A percentile compares a stretch with the other conserved stretches of the same genome.
Conservation (phyloP, 2,888 invertebrate genomes). For the Lochmaea capreae region DNA sequence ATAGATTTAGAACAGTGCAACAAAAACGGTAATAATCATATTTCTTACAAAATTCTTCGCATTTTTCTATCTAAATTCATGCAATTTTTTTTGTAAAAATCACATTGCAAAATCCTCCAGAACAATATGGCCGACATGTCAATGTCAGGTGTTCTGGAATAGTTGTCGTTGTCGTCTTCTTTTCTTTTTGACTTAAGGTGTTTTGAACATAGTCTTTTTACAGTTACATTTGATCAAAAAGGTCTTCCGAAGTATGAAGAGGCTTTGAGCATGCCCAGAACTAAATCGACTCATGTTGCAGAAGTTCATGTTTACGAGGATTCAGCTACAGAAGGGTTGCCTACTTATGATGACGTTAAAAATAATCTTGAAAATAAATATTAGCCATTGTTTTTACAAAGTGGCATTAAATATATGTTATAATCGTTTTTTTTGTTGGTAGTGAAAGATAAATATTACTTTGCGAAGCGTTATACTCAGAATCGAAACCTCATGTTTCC, state of each 20-base stretch:
- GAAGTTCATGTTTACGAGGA: conserved; percentile 27
- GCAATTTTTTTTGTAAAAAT: too few species aligned
- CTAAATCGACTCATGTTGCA: conserved; percentile 12
- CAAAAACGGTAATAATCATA: not conserved
- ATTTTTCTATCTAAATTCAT: not conserved
- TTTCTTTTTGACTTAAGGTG: not conserved
- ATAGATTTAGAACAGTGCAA: not conserved
- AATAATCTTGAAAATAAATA: not conserved
- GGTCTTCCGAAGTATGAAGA: conserved; percentile 41
- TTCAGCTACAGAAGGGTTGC: not conserved
- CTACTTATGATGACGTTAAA: conserved; percentile 33
- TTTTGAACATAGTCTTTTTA: not conserved
- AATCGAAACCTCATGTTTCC: too few species aligned
- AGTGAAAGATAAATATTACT: too few species aligned
- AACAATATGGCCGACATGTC: too few species aligned
- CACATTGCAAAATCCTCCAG: too few species aligned
- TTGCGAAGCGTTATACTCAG: too few species aligned
- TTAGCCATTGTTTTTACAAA: not conserved
- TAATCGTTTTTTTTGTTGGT: too few species aligned
- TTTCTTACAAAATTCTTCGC: not conserved
- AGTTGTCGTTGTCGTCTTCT: too few species aligned
- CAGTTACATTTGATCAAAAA: not conserved
- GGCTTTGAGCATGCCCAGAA: conserved; percentile 39
- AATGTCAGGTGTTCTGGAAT: too few species aligned
- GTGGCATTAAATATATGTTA: not conserved